These are phyloP conservation scores for Drosophila truncata DNA, from an alignment of 1,140 invertebrate genomes.

Conservation along the genomic window DNA sequence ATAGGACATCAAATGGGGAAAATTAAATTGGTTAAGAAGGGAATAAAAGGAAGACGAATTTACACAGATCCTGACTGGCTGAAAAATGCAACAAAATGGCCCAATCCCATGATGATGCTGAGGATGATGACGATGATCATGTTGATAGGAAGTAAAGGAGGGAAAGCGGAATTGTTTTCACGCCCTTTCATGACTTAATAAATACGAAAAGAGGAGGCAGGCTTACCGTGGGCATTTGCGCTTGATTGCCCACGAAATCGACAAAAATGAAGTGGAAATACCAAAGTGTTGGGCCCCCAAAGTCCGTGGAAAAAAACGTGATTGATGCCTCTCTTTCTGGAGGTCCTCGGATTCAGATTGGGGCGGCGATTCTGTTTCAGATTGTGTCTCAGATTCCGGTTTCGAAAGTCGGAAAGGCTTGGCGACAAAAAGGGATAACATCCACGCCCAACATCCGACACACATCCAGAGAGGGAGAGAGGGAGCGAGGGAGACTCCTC, in stretches of 20 bases:
- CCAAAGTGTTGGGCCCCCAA: conserved; percentile 35
- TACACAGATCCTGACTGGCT: conserved; percentile 33
- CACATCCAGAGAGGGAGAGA: conserved; percentile 11
- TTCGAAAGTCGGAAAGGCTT: conserved; percentile 33
- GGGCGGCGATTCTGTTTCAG: conserved; percentile 56
- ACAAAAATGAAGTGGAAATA: conserved; percentile 79
- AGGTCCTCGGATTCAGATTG: conserved; percentile 21
- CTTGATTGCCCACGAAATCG: conserved; percentile 78
- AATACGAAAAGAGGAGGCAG: conserved; percentile 46
- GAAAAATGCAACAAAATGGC: conserved; percentile 66
- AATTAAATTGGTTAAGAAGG: conserved; percentile 38
- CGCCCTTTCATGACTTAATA: conserved; percentile 75
- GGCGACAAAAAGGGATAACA: conserved; percentile 44
- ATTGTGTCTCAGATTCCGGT: conserved; percentile 31
- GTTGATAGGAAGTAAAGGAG: conserved; percentile 7
- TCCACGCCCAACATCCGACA: conserved; percentile 1
- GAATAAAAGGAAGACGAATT: conserved; percentile 3
- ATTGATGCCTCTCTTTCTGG: conserved; percentile 39
- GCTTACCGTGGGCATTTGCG: conserved; percentile 52
- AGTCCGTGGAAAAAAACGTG: conserved; percentile 31
- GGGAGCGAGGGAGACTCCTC: neutral
- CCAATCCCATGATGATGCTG: conserved; percentile 24
- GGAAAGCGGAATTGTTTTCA: conserved; percentile 25
- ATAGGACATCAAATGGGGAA: conserved; percentile 57
- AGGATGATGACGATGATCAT: conserved; percentile 20